Evolutionary conservation across 1,140 invertebrate genomes (phyloP), one percentile per base, ranked within the genome.

Genomic region (Drosophila tropicalis): DNA sequence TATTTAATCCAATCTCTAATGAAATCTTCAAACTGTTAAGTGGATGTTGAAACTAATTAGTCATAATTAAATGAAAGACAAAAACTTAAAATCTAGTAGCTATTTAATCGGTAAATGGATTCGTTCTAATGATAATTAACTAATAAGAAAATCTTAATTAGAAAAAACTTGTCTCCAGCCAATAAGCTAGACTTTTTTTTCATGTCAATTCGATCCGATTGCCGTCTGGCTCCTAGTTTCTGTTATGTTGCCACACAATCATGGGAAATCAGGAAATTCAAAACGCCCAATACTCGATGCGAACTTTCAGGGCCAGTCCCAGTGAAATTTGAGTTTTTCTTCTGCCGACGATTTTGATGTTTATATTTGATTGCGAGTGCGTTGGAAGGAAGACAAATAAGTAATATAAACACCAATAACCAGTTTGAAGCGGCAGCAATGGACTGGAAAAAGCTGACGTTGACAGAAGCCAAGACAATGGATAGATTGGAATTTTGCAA

Each of bases 281-380:
- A 61, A 61, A 61, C 25, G 17, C 56, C 61, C 25, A 62, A 62
- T 51, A 51, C 44, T 22, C 17, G 9, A 15, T 41, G 17, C 60
- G 61, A 67, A 76, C 60, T 69, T 70, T 76, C 79, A 75, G 71
- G 67, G 81, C 81, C 71, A 58, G 69, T 61, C 75, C 32, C 44
- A 29, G 29, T 56, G 74, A 76, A 79, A 78, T 78, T 68, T 54
- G 76, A 78, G 68, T 67, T 62, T 76, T 29, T 70, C 67, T 61
- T 54, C 39, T 22, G 7, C 3, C 29, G n/a, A 10, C 15, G n/a
- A 9, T 56, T 56, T 32, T 32, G 47, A 70, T 69, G 67, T 36
- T 60, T 64, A 76, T 76, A 61, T 76, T 29, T 6, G 25, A 29
- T 7, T 62, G 36, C 17, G 60, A 62, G 60, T 41, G 22, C n/a